Conservation (phyloP, 2,797 vertebrate species). For the Bothrops alternatus region DNA sequence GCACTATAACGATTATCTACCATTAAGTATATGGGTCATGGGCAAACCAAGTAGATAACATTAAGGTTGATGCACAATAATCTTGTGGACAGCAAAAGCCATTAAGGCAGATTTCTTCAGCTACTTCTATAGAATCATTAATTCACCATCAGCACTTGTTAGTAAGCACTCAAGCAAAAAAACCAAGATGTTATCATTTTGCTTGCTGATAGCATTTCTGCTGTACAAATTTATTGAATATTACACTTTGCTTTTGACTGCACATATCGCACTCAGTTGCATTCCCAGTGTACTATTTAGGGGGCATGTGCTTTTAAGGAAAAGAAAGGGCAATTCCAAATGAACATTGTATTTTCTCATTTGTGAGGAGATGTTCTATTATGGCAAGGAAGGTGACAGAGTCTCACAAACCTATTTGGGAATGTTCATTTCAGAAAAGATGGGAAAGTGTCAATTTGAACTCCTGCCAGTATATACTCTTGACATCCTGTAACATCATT, state of each 20-base stretch:
- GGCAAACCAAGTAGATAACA: neutral
- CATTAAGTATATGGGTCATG: neutral
- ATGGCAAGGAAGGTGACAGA: neutral
- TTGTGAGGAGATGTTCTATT: neutral
- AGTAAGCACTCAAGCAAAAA: neutral
- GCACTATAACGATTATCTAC: neutral
- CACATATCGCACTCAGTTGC: conserved; percentile 1
- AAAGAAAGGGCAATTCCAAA: conserved; percentile 23
- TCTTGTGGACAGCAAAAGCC: neutral
- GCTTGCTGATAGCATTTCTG: neutral
- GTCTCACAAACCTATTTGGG: neutral
- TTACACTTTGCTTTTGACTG: conserved; percentile 25
- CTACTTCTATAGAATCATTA: neutral
- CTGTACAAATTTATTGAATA: conserved; percentile 4
- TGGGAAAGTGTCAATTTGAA: neutral
- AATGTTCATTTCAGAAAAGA: neutral
- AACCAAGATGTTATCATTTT: neutral
- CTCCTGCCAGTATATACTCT: neutral
- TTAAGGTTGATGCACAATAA: neutral
- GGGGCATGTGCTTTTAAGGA: neutral
- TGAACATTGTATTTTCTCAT: conserved; percentile 1
- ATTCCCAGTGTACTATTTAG: neutral
- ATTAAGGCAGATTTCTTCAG: neutral
- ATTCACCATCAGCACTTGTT: neutral
- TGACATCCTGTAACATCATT: neutral